Percentiles rank a stretch among this genome's conserved stretches.
Conservation (phyloP, 2,797 vertebrate species). For the Falco peregrinus region DNA sequence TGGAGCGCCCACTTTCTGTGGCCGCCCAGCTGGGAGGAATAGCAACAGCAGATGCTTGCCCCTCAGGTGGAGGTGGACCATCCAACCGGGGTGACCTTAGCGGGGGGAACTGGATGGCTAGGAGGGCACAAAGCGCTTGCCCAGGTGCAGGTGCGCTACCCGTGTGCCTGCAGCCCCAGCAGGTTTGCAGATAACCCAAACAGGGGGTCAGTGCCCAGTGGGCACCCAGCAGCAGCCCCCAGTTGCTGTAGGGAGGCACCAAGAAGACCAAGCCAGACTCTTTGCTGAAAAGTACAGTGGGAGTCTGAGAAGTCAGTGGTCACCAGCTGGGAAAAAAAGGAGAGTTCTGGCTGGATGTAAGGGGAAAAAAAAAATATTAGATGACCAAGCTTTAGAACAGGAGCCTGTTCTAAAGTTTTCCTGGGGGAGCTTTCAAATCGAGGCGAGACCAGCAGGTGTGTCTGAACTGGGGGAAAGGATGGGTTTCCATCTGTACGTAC, state of each 20-base stretch:
- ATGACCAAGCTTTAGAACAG: background rate
- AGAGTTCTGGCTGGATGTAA: background rate
- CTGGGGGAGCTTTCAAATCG: background rate
- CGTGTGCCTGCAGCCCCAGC: background rate
- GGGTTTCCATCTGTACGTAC: background rate
- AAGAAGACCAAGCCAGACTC: background rate
- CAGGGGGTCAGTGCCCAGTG: fast-evolving
- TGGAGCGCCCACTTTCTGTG: background rate
- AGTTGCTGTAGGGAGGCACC: background rate
- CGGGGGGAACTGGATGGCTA: background rate
- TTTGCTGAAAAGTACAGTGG: too few species aligned
- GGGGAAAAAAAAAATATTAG: fast-evolving
- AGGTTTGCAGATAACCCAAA: fast-evolving
- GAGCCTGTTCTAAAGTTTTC: background rate
- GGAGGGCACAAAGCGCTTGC: background rate
- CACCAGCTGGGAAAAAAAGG: background rate
- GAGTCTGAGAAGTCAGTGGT: fast-evolving
- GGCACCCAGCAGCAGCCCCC: fast-evolving
- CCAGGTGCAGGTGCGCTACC: background rate
- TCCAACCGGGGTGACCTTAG: fast-evolving
- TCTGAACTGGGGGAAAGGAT: background rate
- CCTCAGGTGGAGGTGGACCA: background rate
- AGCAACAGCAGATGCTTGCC: background rate
- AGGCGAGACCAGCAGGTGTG: background rate
- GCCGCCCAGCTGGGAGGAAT: background rate